Base-by-base conservation (phyloP, 2,113 vertebrate species). In the Pavo muticus region DNA sequence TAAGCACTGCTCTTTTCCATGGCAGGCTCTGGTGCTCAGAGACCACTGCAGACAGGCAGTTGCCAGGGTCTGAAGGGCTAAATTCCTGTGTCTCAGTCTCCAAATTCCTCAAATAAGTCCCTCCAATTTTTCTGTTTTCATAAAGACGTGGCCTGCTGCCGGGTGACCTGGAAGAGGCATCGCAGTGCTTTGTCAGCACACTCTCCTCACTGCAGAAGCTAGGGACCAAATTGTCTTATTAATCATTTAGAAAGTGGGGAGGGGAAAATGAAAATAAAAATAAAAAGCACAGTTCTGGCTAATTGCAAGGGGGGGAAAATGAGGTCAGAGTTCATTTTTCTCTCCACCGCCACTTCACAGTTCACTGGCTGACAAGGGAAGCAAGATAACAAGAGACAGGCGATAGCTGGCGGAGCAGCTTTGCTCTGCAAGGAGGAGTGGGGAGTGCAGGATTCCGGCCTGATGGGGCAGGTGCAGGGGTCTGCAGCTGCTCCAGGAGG, bases 61-160 rank as follows among this genome's bases (percentile, higher is more conserved):
- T 96, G 93, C 94, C 95, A 93, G 88, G 76, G 79, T 97, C 94
- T 97, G 96, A 97, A 96, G 90, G 94, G 95, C 25, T 3, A 97
- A 97, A 97, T 96, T 95, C 94, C 83, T 95, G 70, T 1, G 10
- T 94, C 79, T 96, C 75, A 65, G 87, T 84, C 88, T 96, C 84
- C 92, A 94, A 97, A 97, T 97, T 96, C 96, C 87, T 97, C 91
- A 96, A 95, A 94, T 97, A 97, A 95, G 90, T 96, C 87, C 84
- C 88, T 91, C 88, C 94, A 96, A 95, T 97, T 97, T 94, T 96
- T 96, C 94, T 97, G 94, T 97, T 97, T 97, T 96, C 93, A 95
- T 94, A 97, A 97, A 97, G 93, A 87, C 81, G 70, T 95, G 93
- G 96, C 94, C 90, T 95, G 88, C 94, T 97, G 96, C 95, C 44